Conservation (phyloP, 2,113 vertebrate genomes). For the Cisticola juncidis region DNA sequence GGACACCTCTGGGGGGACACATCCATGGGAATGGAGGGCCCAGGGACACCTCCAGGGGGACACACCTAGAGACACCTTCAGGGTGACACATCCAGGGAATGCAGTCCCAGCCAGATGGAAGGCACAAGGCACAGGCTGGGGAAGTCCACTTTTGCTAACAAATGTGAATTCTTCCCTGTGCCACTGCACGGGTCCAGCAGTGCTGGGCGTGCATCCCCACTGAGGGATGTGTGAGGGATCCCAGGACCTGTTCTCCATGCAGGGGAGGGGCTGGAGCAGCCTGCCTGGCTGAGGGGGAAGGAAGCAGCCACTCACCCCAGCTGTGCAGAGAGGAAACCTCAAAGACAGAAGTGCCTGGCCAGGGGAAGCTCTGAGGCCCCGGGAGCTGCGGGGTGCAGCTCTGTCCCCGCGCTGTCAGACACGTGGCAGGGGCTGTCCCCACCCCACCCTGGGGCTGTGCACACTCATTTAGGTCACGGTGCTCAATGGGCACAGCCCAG, state of each 20-base stretch:
- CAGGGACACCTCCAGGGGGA: background rate
- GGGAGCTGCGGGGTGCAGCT: background rate
- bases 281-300: background rate
- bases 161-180: accelerated
- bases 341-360: background rate
- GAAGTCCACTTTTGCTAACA: background rate
- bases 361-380: background rate
- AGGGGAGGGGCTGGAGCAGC: background rate
- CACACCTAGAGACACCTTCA: background rate
- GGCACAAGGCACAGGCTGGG: background rate
- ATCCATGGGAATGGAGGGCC: background rate
- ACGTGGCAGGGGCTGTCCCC: background rate
- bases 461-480: background rate
- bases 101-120: background rate
- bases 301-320: background rate
- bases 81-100: accelerated
- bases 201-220: accelerated
- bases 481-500: background rate
- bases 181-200: accelerated
- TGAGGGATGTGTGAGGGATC: accelerated
- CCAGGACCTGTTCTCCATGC: accelerated
- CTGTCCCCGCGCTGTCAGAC: background rate
- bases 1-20: background rate
- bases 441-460: background rate
- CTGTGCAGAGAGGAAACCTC: constrained; percentile 2